A percentile compares a stretch with the other conserved stretches of the same genome.
These are phyloP conservation scores for Reticulitermes speratus DNA, from an alignment of 1,140 invertebrate genomes.

Conservation along the genomic window DNA sequence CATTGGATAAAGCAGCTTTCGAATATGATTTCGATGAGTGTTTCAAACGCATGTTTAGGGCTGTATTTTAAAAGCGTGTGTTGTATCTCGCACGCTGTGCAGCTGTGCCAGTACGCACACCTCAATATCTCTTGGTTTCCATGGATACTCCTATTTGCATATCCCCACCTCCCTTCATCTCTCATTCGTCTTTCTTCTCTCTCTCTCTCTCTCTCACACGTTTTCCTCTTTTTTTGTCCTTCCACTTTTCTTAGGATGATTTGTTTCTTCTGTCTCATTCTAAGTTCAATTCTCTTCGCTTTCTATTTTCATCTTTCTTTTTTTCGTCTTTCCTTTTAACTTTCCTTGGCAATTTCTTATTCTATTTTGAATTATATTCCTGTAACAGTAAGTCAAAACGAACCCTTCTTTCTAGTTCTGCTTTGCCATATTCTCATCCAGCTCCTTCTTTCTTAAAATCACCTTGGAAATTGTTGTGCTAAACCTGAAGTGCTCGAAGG, in stretches of 20 bases:
- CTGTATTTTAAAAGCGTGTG: not conserved
- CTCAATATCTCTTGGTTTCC: conserved; percentile 4
- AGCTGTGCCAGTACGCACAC: not conserved
- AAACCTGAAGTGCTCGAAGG: not conserved
- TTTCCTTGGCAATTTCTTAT: not conserved
- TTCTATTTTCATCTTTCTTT: not conserved
- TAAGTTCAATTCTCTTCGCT: not conserved
- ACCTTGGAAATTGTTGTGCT: not conserved
- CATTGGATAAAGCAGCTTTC: too few relatives aligned
- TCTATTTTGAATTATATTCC: not conserved
- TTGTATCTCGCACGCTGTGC: not conserved
- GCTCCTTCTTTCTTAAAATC: not conserved
- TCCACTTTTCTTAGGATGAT: too few relatives aligned
- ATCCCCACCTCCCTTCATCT: not conserved
- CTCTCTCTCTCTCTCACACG: not conserved
- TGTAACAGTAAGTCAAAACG: not conserved
- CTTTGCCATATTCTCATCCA: not conserved
- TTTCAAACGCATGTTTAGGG: not conserved
- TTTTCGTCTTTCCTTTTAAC: not conserved
- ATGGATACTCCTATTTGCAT: conserved; percentile 4
- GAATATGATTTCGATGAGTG: too few relatives aligned
- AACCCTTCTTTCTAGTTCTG: not conserved
- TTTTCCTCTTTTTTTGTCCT: too few relatives aligned
- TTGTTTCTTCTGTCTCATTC: too few relatives aligned
- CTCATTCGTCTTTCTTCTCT: not conserved